Base-by-base conservation (phyloP, 2,797 vertebrate species). In the Chrysocyon brachyurus region DNA sequence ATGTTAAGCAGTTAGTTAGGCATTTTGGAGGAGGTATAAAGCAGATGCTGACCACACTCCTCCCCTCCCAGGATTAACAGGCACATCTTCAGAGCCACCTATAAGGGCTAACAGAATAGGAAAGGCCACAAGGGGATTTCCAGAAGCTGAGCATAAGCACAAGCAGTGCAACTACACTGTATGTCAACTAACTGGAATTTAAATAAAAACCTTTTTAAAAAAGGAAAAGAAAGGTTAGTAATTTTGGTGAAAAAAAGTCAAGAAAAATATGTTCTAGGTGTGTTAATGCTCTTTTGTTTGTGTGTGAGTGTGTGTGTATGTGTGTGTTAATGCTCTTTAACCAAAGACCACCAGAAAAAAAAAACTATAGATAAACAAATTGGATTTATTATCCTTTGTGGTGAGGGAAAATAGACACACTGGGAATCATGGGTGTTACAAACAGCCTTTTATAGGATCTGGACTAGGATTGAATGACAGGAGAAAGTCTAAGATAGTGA, bases 211-310 rank as follows among this genome's bases (percentile, higher is more conserved):
- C 28, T 17, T 3, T 49, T 17, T 3, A 24, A 26, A 46, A 75
- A 26, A 26, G 36, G 22, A 40, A 66, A 75, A 94, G 52, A 78
- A 49, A 57, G 40, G 5, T 72, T 36, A 72, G 46, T 79, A 31
- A 96, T 94, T 66, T 52, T 82, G 57, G n/a, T 77, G 59, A 87
- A 90, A 94, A 26, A 22, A 72, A 59, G n/a, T 90, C 33, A 96
- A 73, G 81, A 82, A 96, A 93, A 90, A 90, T 11, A 73, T 17
- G 66, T 81, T 64, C 21, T 33, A 33, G 15, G 6, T 64, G 33
- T 56, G 11, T 89, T 21, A 26, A 31, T 57, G 73, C 28, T 36
- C 33, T 81, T 57, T 49, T 40, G 40, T 40, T 40, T 46, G 40
- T 46, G 40, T 46, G 40, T 40, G 40, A 40, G 40, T 46, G 40